Evolutionary conservation across 1,140 invertebrate genomes (phyloP).

Genomic region (Wasmannia auropunctata): DNA sequence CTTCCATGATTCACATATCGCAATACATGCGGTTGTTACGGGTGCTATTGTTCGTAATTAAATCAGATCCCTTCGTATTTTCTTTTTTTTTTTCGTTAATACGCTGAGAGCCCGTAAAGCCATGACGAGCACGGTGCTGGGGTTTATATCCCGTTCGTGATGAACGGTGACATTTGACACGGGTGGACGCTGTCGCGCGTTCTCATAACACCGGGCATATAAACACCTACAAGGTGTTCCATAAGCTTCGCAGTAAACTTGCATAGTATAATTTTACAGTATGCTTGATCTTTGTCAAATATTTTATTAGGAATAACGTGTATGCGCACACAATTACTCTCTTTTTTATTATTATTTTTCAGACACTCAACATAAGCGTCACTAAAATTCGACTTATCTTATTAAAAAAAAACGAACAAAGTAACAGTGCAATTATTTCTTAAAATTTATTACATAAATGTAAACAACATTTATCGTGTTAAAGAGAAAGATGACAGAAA

Average conservation of each 20-base stretch:
- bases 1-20: not conserved
- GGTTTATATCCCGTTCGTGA: constrained; percentile 33
- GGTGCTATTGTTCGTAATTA: constrained; percentile 38
- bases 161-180: constrained; percentile 56
- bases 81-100: not conserved
- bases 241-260: constrained; percentile 14
- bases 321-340: too few relatives aligned
- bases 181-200: constrained; percentile 38
- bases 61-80: constrained; percentile 28
- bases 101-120: constrained; percentile 37
- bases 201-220: constrained; percentile 36
- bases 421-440: not conserved
- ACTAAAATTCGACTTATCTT: not conserved
- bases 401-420: not conserved
- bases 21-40: not conserved
- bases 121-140: constrained; percentile 18
- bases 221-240: constrained; percentile 41
- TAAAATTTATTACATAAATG: not conserved
- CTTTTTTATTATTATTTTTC: not conserved
- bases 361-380: not conserved
- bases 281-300: not conserved
- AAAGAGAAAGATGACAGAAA: not conserved
- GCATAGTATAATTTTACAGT: not conserved
- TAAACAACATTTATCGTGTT: not conserved
- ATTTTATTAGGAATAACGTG: constrained; percentile 12